Conservation (phyloP, 2,113 vertebrate species). For the Vulpes lagopus region DNA sequence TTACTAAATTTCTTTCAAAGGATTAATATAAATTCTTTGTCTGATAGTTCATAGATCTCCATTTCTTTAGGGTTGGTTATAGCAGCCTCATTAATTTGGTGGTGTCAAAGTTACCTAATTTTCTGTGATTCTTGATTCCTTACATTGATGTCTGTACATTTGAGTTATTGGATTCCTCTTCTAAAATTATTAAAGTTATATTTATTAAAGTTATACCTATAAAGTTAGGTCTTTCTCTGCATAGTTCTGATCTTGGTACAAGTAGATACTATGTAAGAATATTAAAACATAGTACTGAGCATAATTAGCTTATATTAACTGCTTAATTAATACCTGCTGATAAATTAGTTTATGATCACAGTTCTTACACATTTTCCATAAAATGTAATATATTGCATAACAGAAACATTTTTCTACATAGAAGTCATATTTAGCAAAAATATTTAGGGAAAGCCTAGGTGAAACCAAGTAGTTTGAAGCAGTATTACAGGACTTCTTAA, state of each 20-base stretch:
- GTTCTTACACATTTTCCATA: neutral
- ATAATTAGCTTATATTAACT: neutral
- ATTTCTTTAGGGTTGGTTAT: neutral
- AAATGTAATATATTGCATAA: neutral
- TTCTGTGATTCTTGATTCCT: neutral
- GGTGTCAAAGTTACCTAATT: neutral
- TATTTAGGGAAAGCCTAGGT: neutral
- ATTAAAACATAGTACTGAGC: neutral
- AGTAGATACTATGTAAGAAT: neutral
- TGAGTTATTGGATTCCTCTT: neutral
- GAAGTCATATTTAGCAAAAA: neutral
- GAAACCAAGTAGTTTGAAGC: neutral
- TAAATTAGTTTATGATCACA: neutral
- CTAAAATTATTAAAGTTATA: conserved; percentile 9
- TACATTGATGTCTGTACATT: neutral
- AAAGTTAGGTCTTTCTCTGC: neutral
- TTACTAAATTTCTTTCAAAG: neutral
- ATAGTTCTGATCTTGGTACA: neutral
- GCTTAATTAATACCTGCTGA: neutral
- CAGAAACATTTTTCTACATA: neutral
- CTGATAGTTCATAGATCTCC: neutral
- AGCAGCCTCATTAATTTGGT: neutral
- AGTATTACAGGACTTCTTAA: neutral
- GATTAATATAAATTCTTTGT: neutral
- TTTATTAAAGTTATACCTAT: neutral